A percentile compares a stretch with the other conserved stretches of the same genome.
phyloP scores from a whole-genome alignment of 2,113 vertebrate genomes.

The Ptilorrhoa leucosticta region DNA sequence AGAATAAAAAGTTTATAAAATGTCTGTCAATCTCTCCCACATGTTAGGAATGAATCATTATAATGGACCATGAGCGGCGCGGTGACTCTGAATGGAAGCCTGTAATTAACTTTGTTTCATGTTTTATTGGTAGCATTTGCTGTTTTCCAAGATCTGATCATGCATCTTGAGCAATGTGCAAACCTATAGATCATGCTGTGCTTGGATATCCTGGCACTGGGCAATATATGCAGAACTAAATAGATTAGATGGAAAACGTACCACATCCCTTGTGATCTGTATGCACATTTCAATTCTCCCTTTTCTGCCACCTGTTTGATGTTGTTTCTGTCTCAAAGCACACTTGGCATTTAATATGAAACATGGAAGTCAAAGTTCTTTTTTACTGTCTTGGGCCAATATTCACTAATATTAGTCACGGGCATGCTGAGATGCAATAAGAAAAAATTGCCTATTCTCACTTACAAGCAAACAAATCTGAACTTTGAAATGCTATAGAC shows the following conservation, averaged over 20 bases:
- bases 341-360: not conserved
- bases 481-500: not conserved
- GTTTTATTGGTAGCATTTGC: conserved; percentile 71
- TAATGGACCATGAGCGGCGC: conserved; percentile 57
- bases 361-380: not conserved
- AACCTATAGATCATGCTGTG: conserved; percentile 23
- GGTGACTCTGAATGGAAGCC: conserved; percentile 56
- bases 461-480: not conserved
- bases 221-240: not conserved
- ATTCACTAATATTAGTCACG: not conserved
- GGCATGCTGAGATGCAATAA: not conserved
- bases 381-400: not conserved
- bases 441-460: not conserved
- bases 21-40: conserved; percentile 71
- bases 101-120: conserved; percentile 75
- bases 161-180: conserved; percentile 11
- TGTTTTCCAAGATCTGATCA: conserved; percentile 46
- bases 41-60: conserved; percentile 72
- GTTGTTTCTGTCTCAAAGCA: not conserved
- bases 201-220: not conserved
- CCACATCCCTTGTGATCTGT: not conserved
- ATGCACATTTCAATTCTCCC: not conserved
- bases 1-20: conserved; percentile 74
- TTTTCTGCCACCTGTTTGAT: not conserved
- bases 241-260: not conserved